Base-by-base conservation (phyloP, 1,140 invertebrate species). In the Diabrotica virgifera region DNA sequence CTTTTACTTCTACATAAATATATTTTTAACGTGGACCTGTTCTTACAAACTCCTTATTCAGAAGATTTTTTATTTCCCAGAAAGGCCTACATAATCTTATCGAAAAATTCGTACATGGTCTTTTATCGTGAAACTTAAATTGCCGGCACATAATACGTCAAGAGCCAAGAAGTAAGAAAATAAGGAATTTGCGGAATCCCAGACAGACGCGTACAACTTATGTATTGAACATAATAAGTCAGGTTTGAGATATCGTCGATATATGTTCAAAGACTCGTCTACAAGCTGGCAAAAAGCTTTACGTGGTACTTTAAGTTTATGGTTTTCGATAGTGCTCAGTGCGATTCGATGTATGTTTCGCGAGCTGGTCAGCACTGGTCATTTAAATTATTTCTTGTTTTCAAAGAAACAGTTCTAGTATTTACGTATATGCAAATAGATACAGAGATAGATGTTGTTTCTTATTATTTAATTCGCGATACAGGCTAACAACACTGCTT, bases 301-400 rank as follows among this genome's bases (percentile, higher is more conserved):
- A 70, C 70, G 66, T 72, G 70, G 70, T 72, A 68, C 70, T 72
- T 70, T 64, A 70, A 68, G 63, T 72, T 72, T 72, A 72, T 72
- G 68, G 70, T 65, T 62, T 46, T 54, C 50, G 70, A 72, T 72
- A 72, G 66, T 59, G 68, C 62, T 64, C 66, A 65, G 68, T 67
- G 70, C 65, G 59, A 66, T 70, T 70, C 68, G 63, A 56, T 68
- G 68, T 71, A 56, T 62, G 53, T 52, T 24, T 24, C 24, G 64
- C 67, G 59, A 37, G 24, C 52, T 35, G 40, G 40, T 51, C 59
- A 60, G n/a, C 46, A 38, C 6, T 46, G 59, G 59, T 52, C 59
- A 60, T 14, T 38, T 8, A 51, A 51, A 57, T 57, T 24, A 37
- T 36, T 57, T 24, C 55, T 46, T 46, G n/a, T 46, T 46, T 46